Evolutionary conservation across 2,797 vertebrate species (phyloP), one percentile per base, ranked within the genome.

Genomic region (Sebastes matsubarae): DNA sequence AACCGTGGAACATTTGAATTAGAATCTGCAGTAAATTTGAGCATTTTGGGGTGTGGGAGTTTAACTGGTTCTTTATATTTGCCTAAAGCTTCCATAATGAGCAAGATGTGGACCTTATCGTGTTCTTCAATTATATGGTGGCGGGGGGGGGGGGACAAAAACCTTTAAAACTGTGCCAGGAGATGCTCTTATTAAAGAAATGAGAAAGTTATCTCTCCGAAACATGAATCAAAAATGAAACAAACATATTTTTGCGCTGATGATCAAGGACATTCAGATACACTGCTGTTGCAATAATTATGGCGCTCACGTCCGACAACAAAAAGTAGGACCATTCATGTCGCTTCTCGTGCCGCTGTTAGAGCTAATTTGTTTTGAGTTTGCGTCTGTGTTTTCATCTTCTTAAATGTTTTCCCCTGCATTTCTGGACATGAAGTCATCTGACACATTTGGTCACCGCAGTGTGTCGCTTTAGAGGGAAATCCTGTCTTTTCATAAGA

Each of bases 11-110:
- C 87, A 80, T 91, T 89, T 87, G 77, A 90, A 91, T 91, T 83
- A 79, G 77, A 87, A 69, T 92, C 82, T 80, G 73, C 66, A 68
- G 80, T 88, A 86, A 84, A 71, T 83, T 75, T 82, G 70, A 79
- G 83, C 68, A 66, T 82, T 54, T 87, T 68, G 18, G 88, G 88
- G 89, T 89, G 95, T 95, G 94, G 94, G 94, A 92, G 95, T 95
- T 90, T 82, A 65, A 91, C 69, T 86, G 77, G 84, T 83, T 89
- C 90, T 93, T 89, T 87, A 77, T 85, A 85, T 90, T 94, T 83
- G 93, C 93, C 93, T 93, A 88, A 93, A 95, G 93, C 93, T 75
- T 89, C 87, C 89, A 86, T 93, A 94, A 94, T 93, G 91, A 93
- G 91, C 79, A 81, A 92, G 88, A 94, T 87, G 88, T 81, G 89